A percentile compares a stretch with the other conserved stretches of the same genome.
phyloP scores from a whole-genome alignment of 2,113 vertebrate genomes.

The Isurus oxyrinchus region DNA sequence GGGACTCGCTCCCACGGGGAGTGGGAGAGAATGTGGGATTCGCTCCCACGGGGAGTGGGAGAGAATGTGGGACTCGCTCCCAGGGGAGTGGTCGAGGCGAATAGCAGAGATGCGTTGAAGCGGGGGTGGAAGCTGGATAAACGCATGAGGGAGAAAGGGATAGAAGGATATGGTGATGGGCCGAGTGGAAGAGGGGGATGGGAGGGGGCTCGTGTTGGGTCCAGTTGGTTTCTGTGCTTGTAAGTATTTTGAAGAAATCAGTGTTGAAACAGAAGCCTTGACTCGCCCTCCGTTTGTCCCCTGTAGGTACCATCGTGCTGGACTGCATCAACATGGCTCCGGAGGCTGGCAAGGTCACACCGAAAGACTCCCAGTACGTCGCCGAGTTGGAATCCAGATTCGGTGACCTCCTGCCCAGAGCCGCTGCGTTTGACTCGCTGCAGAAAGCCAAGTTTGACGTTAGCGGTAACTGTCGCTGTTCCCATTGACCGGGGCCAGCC shows the following conservation, averaged over 20 bases:
- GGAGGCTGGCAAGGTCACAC: constrained; percentile 75
- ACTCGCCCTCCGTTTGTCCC: background rate
- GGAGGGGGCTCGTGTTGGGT: background rate
- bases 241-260: too few species aligned
- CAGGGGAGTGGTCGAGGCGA: background rate
- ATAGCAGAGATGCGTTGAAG: background rate
- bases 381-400: constrained; percentile 65
- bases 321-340: constrained; percentile 87
- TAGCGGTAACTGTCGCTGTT: constrained; percentile 58
- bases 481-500: background rate
- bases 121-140: background rate
- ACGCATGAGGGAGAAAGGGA: background rate
- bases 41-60: too few species aligned
- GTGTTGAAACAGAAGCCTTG: background rate
- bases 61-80: too few species aligned
- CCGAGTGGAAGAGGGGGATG: too few species aligned
- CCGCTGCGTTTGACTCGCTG: constrained; percentile 62
- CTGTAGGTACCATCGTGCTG: constrained; percentile 70
- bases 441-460: constrained; percentile 80
- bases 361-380: constrained; percentile 62
- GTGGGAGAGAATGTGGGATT: too few species aligned
- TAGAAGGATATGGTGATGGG: too few species aligned
- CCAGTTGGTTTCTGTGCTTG: too few species aligned
- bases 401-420: constrained; percentile 62
- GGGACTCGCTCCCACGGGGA: too few species aligned